Conservation (phyloP, 2,888 invertebrate genomes). For the Drosophila falleni region DNA sequence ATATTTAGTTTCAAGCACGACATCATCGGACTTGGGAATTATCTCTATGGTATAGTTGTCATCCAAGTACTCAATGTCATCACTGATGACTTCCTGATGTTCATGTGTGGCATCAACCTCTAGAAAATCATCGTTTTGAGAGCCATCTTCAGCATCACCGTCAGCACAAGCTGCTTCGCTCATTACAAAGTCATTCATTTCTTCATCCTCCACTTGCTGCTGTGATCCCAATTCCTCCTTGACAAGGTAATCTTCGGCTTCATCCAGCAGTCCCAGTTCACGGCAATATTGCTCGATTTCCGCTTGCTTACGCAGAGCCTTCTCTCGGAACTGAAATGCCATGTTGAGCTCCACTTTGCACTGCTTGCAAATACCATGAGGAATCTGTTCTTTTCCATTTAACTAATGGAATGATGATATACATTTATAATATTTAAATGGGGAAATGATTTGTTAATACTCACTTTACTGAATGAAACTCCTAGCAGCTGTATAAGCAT, state of each 20-base stretch:
- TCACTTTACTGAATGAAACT: slow-evolving; percentile 70
- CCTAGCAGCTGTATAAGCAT: slow-evolving; percentile 81
- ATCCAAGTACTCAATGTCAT: slow-evolving; percentile 75
- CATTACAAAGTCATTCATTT: slow-evolving; percentile 51
- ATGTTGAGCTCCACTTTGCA: slow-evolving; percentile 83
- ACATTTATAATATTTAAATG: neutral
- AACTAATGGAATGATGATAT: slow-evolving; percentile 25
- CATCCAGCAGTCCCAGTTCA: slow-evolving; percentile 60
- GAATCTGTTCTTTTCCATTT: slow-evolving; percentile 71
- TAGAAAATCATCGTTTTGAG: slow-evolving; percentile 55
- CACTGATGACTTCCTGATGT: slow-evolving; percentile 55
- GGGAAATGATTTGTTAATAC: neutral
- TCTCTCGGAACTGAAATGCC: slow-evolving; percentile 82
- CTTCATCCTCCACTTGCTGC: slow-evolving; percentile 56
- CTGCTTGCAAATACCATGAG: slow-evolving; percentile 79
- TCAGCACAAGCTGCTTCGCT: slow-evolving; percentile 43
- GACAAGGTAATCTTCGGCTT: slow-evolving; percentile 59
- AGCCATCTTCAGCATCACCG: slow-evolving; percentile 28
- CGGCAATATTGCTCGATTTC: slow-evolving; percentile 75
- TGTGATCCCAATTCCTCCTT: slow-evolving; percentile 63
- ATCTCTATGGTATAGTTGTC: slow-evolving; percentile 68
- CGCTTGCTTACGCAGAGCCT: slow-evolving; percentile 78
- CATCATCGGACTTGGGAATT: slow-evolving; percentile 52
- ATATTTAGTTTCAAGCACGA: slow-evolving; percentile 50
- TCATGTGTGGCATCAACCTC: slow-evolving; percentile 59